phyloP scores from a whole-genome alignment of 2,888 invertebrate genomes.

The Cryptus armator region DNA sequence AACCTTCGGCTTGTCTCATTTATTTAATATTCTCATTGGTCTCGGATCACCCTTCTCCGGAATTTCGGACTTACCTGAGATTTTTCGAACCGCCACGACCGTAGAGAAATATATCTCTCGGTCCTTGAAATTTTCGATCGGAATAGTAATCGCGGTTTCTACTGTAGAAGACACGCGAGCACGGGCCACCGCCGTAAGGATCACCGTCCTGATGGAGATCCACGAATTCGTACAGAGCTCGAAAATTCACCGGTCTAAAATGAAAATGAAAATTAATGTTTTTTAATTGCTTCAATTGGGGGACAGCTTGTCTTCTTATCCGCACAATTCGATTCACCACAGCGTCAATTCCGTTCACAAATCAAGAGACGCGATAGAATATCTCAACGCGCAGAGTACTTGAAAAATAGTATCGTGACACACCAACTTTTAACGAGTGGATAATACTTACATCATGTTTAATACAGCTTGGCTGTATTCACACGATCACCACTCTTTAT shows the following conservation, averaged over 20 bases:
- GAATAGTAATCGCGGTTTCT: conserved; percentile 88
- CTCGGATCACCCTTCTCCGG: too few species aligned
- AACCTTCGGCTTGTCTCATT: neutral
- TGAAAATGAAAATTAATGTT: neutral
- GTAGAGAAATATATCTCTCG: conserved; percentile 93
- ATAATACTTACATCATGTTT: too few species aligned
- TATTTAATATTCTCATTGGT: neutral
- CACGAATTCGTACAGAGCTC: conserved; percentile 95
- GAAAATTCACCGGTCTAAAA: conserved; percentile 92
- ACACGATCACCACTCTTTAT: too few species aligned
- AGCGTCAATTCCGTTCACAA: too few species aligned
- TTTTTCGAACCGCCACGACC: conserved; percentile 94
- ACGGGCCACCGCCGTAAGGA: conserved; percentile 90
- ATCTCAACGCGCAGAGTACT: too few species aligned
- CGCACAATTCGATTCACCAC: too few species aligned
- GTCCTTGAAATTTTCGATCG: conserved; percentile 92
- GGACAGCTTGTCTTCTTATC: too few species aligned
- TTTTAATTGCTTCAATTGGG: neutral
- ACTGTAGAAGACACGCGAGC: conserved; percentile 92
- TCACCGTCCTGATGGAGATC: conserved; percentile 95
- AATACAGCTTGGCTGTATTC: too few species aligned
- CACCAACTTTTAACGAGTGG: too few species aligned
- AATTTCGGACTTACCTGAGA: conserved; percentile 88
- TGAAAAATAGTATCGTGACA: too few species aligned
- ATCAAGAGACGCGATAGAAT: too few species aligned